Evolutionary conservation across 2,113 vertebrate genomes (phyloP).

Genomic region (Gadus chalcogrammus): DNA sequence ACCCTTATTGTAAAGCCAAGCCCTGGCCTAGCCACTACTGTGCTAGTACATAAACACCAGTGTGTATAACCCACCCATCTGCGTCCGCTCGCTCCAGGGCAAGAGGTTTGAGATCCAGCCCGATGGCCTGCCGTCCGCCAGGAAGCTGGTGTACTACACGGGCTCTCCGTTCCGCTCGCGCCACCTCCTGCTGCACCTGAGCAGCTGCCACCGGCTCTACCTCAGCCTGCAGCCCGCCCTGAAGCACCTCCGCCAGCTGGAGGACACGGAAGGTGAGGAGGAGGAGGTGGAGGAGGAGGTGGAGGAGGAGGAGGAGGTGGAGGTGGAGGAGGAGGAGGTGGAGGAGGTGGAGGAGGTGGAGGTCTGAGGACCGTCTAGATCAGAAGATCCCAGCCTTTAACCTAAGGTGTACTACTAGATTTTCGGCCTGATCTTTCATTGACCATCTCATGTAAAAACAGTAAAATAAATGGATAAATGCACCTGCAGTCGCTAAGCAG

Average conservation of each 20-base stretch:
- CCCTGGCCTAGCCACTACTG: too few relatives aligned
- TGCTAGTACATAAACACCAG: too few relatives aligned
- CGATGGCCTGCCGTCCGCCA: slow-evolving; percentile 84
- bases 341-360: background rate
- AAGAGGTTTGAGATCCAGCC: slow-evolving; percentile 89
- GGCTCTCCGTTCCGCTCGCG: slow-evolving; percentile 82
- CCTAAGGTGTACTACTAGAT: too few relatives aligned
- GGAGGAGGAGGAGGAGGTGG: background rate
- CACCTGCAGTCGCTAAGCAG: too few relatives aligned
- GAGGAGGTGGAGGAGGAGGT: slow-evolving; percentile 2
- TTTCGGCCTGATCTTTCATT: too few relatives aligned
- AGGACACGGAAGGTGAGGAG: slow-evolving; percentile 80
- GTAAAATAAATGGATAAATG: too few relatives aligned
- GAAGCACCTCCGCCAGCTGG: slow-evolving; percentile 77
- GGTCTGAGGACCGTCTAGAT: background rate
- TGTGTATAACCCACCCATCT: slow-evolving; percentile 1
- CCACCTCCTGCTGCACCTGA: slow-evolving; percentile 83
- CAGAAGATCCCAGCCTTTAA: background rate
- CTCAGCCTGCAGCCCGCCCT: slow-evolving; percentile 79
- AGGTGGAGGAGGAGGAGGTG: slow-evolving; percentile 37
- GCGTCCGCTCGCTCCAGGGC: slow-evolving; percentile 68
- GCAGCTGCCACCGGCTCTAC: slow-evolving; percentile 82
- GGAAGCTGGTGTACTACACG: slow-evolving; percentile 84
- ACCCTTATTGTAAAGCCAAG: too few relatives aligned
- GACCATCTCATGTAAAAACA: too few relatives aligned